phyloP scores from a whole-genome alignment of 2,113 vertebrate species.

The Protobothrops flavoviridis region DNA sequence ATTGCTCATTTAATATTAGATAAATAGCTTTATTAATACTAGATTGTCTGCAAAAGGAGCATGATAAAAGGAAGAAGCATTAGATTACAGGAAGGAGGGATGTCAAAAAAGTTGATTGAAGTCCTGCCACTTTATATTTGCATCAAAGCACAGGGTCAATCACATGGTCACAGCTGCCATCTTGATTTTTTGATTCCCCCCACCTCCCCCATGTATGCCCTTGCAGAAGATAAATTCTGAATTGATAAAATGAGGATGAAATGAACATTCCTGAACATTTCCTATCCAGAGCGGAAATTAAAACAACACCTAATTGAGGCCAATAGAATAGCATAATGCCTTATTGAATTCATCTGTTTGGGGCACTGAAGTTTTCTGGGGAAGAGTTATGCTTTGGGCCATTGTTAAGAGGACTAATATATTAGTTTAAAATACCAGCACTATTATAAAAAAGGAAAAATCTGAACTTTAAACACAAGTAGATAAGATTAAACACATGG shows the following conservation, averaged over 20 bases:
- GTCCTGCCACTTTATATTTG: not conserved
- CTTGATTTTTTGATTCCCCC: not conserved
- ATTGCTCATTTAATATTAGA: not conserved
- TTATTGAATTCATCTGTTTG: not conserved
- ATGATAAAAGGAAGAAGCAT: not conserved
- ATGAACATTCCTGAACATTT: not conserved
- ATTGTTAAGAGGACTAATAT: not conserved
- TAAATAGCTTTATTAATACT: not conserved
- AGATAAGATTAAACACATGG: not conserved
- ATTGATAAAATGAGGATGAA: not conserved
- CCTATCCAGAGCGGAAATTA: not conserved
- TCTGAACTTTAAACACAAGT: not conserved
- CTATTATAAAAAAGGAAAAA: not conserved
- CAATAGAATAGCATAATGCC: not conserved
- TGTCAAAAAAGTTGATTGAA: not conserved
- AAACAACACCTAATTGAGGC: not conserved
- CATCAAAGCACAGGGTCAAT: not conserved
- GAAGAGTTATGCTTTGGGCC: not conserved
- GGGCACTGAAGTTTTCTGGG: not conserved
- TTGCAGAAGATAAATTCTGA: not conserved
- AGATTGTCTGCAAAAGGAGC: not conserved
- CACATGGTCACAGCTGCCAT: not conserved
- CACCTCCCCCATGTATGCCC: not conserved
- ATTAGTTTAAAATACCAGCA: not conserved
- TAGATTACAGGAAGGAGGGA: not conserved